phyloP scores from a whole-genome alignment of 2,113 vertebrate genomes.

The Miniopterus natalensis region DNA sequence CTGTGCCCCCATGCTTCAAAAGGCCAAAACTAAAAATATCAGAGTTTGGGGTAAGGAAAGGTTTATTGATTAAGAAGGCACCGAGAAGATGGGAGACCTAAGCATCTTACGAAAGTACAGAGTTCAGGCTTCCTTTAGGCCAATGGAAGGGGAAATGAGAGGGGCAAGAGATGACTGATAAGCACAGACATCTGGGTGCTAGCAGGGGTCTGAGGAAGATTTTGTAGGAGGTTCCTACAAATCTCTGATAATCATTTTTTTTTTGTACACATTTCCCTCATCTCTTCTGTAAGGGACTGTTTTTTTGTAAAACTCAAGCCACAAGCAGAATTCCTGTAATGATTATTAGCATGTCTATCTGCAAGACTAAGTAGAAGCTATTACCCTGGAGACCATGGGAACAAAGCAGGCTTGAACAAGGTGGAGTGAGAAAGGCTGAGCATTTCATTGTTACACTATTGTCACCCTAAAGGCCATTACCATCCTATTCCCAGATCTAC shows the following conservation, averaged over 20 bases:
- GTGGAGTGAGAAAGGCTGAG: neutral
- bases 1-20: neutral
- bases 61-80: neutral
- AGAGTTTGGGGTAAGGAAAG: neutral
- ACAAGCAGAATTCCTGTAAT: neutral
- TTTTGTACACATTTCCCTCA: neutral
- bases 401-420: neutral
- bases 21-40: neutral
- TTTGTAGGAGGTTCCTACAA: neutral
- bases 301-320: neutral
- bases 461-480: neutral
- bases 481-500: neutral
- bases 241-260: neutral
- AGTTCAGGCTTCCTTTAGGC: neutral
- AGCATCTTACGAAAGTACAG: neutral
- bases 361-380: neutral
- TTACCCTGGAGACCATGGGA: neutral
- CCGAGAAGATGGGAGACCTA: neutral
- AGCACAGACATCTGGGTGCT: neutral
- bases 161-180: neutral
- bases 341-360: neutral
- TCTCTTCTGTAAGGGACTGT: neutral
- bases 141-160: neutral
- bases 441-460: neutral
- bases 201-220: neutral